Conservation (phyloP, 2,888 invertebrate genomes). For the Monochamus alternatus region DNA sequence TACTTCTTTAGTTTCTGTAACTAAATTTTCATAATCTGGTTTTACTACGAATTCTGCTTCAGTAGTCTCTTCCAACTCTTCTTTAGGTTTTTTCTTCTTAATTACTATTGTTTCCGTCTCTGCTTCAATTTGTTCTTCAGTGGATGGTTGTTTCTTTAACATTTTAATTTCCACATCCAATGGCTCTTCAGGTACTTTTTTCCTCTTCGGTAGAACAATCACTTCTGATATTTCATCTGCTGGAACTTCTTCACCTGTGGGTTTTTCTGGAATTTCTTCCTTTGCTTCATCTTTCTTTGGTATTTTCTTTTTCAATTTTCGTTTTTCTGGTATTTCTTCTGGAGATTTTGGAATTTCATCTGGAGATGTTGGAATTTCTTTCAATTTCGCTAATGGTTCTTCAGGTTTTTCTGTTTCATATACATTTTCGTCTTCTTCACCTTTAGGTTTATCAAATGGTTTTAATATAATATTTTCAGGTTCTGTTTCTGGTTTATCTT, state of each 20-base stretch:
- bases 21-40: conserved; percentile 60
- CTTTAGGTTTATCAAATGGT: conserved; percentile 68
- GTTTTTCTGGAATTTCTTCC: conserved; percentile 52
- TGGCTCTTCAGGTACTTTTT: conserved; percentile 44
- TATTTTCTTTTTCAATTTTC: conserved; percentile 54
- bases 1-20: conserved; percentile 73
- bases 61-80: conserved; percentile 54
- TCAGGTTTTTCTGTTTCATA: conserved; percentile 64
- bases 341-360: conserved; percentile 56
- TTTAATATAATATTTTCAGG: conserved; percentile 65
- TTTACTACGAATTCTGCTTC: conserved; percentile 72
- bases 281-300: conserved; percentile 53
- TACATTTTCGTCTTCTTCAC: conserved; percentile 65
- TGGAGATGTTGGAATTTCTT: conserved; percentile 52
- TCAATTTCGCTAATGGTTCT: conserved; percentile 47
- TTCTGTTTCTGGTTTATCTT: conserved; percentile 67
- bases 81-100: conserved; percentile 55
- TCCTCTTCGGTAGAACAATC: conserved; percentile 38
- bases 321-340: conserved; percentile 57
- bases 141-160: conserved; percentile 54
- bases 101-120: conserved; percentile 57
- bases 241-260: conserved; percentile 25
- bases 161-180: conserved; percentile 49
- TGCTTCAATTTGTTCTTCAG: conserved; percentile 70
- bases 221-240: conserved; percentile 50